A percentile compares a stretch with the other conserved stretches of the same genome.
Conservation (phyloP, 92 coral and sea anemone genomes). For the Hydrozoanthus gracilis region DNA sequence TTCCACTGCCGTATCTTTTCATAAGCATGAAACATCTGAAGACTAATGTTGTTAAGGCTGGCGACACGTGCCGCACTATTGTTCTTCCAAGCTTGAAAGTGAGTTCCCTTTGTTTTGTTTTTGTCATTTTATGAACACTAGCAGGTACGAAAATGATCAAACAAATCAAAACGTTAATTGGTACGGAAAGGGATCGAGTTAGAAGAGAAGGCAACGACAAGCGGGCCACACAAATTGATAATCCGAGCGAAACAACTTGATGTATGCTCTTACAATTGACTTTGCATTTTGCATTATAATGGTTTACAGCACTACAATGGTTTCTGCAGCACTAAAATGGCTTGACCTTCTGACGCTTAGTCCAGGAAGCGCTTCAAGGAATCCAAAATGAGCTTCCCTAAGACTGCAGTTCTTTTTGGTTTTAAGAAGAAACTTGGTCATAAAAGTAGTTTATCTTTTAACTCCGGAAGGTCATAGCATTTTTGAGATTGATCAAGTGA, state of each 20-base stretch:
- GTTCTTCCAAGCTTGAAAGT: constrained; percentile 22
- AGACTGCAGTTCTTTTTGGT: not conserved
- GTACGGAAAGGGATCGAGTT: not conserved
- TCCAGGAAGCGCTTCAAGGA: not conserved
- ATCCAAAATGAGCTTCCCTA: not conserved
- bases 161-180: constrained; percentile 28
- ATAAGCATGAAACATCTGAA: not conserved
- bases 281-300: constrained; percentile 32
- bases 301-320: constrained; percentile 31
- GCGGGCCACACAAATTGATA: not conserved
- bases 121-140: constrained; percentile 34
- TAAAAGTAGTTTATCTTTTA: not conserved
- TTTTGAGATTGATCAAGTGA: constrained; percentile 42
- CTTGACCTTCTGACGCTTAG: not conserved
- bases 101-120: not conserved
- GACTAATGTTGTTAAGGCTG: not conserved
- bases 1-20: not conserved
- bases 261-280: not conserved
- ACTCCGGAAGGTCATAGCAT: constrained; percentile 42
- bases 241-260: not conserved
- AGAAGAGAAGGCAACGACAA: not conserved
- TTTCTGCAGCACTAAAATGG: constrained; percentile 7
- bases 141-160: constrained; percentile 41
- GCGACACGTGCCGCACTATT: constrained; percentile 43
- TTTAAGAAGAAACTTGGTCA: not conserved